Evolutionary conservation across 2,888 invertebrate genomes (phyloP).

Genomic region (Volucella inflata): DNA sequence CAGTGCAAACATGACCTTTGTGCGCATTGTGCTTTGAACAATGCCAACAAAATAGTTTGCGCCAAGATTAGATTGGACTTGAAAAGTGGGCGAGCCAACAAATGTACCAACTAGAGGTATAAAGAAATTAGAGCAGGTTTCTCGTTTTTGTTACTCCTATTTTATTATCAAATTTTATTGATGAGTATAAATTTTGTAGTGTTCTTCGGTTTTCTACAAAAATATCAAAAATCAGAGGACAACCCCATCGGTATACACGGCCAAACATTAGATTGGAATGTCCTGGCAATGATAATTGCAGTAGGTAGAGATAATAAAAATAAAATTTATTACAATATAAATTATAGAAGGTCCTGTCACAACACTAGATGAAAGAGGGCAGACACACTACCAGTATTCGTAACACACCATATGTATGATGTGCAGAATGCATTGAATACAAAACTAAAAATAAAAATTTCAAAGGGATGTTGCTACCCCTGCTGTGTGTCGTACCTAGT

Average conservation of each 20-base stretch:
- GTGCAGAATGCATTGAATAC: constrained; percentile 24
- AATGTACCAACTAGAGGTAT: constrained; percentile 37
- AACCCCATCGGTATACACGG: constrained; percentile 46
- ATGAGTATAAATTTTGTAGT: constrained; percentile 16
- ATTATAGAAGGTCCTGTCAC: constrained; percentile 76
- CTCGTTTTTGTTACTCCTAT: not conserved
- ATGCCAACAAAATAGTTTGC: constrained; percentile 82
- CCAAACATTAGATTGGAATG: not conserved
- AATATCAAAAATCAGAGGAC: constrained; percentile 28
- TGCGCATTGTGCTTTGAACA: constrained; percentile 82
- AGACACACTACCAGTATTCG: constrained; percentile 22
- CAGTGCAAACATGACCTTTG: constrained; percentile 84
- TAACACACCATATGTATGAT: constrained; percentile 12
- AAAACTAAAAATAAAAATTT: constrained; percentile 18
- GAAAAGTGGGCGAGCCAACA: constrained; percentile 70
- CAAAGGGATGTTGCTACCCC: constrained; percentile 58
- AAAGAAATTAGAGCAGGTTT: constrained; percentile 68
- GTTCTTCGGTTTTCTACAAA: constrained; percentile 30
- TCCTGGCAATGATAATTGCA: constrained; percentile 45
- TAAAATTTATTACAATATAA: constrained; percentile 76
- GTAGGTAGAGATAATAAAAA: constrained; percentile 62
- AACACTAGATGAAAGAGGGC: constrained; percentile 69
- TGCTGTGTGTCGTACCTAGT: constrained; percentile 64
- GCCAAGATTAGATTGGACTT: constrained; percentile 80
- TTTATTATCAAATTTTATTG: constrained; percentile 1